Evolutionary conservation across 1,140 invertebrate genomes (phyloP).

Genomic region (Cydia amplana): DNA sequence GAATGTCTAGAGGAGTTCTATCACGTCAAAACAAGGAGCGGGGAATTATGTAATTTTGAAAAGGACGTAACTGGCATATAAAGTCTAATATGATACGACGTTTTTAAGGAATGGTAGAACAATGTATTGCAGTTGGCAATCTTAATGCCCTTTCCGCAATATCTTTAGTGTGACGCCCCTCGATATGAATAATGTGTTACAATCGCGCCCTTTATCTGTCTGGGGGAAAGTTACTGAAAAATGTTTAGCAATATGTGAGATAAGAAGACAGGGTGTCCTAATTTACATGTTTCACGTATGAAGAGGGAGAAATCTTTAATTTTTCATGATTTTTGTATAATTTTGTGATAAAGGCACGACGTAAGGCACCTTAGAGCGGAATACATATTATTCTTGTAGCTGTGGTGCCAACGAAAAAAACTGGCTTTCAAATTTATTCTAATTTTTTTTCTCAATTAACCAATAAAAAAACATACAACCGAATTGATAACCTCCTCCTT

Average conservation of each 20-base stretch:
- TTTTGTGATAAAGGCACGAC: not conserved
- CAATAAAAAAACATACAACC: too few species aligned
- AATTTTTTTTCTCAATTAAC: too few species aligned
- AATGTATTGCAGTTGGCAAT: conserved; percentile 77
- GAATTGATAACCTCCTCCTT: too few species aligned
- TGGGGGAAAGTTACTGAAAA: conserved; percentile 47
- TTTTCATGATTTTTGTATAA: conserved; percentile 5
- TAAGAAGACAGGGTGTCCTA: not conserved
- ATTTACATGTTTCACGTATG: conserved; percentile 1
- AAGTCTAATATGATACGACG: not conserved
- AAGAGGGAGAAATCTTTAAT: not conserved
- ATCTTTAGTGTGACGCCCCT: conserved; percentile 74
- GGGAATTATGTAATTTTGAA: conserved; percentile 34
- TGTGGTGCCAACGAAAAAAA: too few species aligned
- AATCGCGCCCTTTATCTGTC: conserved; percentile 67
- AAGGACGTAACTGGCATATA: not conserved
- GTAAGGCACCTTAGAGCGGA: too few species aligned
- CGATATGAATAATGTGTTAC: conserved; percentile 76
- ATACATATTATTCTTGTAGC: too few species aligned
- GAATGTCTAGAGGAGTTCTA: conserved; percentile 66
- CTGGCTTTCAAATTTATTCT: too few species aligned
- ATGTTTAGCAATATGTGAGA: conserved; percentile 36
- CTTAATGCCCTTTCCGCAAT: conserved; percentile 76
- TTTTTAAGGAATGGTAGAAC: conserved; percentile 54
- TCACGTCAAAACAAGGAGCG: conserved; percentile 74